Evolutionary conservation across 2,888 invertebrate species (phyloP).

Genomic region (Drosophila picticornis): DNA sequence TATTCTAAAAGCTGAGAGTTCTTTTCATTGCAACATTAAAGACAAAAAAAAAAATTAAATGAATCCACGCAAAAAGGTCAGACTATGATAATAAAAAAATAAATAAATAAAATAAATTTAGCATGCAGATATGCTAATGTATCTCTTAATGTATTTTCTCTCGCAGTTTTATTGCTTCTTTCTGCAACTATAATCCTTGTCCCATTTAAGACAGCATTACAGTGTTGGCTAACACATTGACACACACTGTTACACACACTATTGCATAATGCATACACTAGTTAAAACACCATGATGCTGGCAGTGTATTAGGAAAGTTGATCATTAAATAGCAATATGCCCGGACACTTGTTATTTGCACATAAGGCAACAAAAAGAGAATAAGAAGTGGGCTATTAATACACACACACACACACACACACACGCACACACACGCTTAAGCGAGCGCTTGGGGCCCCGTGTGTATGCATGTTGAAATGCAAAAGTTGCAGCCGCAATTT

Average conservation of each 20-base stretch:
- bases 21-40: neutral
- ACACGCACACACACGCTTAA: neutral
- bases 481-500: constrained; percentile 36
- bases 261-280: neutral
- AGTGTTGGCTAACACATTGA: constrained; percentile 10
- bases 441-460: neutral
- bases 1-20: neutral
- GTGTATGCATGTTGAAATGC: constrained; percentile 17
- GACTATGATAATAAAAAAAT: neutral
- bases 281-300: neutral
- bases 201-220: neutral
- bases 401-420: constrained; percentile 34
- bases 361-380: constrained; percentile 34
- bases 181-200: neutral
- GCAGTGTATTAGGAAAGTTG: constrained; percentile 3
- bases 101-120: neutral
- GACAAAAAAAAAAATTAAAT: neutral
- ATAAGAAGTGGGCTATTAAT: constrained; percentile 74
- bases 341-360: constrained; percentile 46
- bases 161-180: too few species aligned
- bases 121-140: neutral
- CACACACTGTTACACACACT: neutral
- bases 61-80: neutral
- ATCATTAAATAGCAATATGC: constrained; percentile 37
- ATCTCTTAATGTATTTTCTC: too few species aligned